A percentile compares a stretch with the other conserved stretches of the same genome.
Evolutionary conservation across 2,797 vertebrate species (phyloP).

Genomic region (Eleutherodactylus coqui): DNA sequence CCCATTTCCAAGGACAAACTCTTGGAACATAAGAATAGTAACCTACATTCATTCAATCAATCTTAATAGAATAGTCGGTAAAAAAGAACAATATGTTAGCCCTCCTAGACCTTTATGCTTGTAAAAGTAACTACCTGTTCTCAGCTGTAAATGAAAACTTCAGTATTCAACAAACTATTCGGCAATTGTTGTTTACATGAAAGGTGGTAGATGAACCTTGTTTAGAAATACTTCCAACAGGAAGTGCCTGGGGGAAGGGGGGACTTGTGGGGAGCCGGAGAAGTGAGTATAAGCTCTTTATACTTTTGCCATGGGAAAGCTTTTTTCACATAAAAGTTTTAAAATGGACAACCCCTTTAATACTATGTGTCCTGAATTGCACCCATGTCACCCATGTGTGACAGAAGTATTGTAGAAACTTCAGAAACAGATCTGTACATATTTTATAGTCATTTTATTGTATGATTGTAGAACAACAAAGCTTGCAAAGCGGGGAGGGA

Average conservation of each 20-base stretch:
- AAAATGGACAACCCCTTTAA: too few species aligned
- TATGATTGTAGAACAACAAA: too few species aligned
- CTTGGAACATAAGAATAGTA: conserved; percentile 25
- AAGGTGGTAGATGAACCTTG: background rate
- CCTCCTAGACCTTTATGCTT: background rate
- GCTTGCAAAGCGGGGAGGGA: too few species aligned
- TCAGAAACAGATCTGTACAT: too few species aligned
- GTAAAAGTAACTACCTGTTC: background rate
- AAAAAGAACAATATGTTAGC: conserved; percentile 18
- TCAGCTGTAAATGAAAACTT: background rate
- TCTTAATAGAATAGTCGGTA: conserved; percentile 32
- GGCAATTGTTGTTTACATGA: background rate
- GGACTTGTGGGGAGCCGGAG: too few species aligned
- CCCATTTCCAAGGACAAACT: conserved; percentile 31
- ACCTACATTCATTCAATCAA: conserved; percentile 25
- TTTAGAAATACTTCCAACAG: background rate
- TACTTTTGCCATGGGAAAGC: too few species aligned
- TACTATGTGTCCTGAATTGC: too few species aligned
- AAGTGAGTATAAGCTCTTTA: too few species aligned
- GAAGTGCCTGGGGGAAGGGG: background rate
- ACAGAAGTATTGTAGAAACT: too few species aligned
- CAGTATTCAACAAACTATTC: background rate
- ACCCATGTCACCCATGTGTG: too few species aligned
- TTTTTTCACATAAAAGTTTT: too few species aligned
- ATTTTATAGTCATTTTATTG: too few species aligned